Evolutionary conservation across 2,797 vertebrate genomes (phyloP).

Genomic region (Discoglossus pictus): DNA sequence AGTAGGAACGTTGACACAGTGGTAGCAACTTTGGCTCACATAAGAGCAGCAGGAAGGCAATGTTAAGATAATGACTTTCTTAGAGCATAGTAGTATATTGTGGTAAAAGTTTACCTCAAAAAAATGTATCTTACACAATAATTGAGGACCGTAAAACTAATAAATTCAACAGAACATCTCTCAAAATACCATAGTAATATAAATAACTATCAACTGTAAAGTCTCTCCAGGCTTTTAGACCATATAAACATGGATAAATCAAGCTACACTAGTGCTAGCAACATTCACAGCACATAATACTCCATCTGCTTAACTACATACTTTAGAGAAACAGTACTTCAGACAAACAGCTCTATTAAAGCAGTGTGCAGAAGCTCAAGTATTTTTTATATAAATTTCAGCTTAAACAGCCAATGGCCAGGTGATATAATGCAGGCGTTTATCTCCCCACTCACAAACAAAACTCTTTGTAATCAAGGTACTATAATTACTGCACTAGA

Average conservation of each 20-base stretch:
- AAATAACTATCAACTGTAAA: background rate
- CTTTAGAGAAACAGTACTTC: background rate
- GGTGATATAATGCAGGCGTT: too few species aligned
- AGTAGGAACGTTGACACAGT: too few species aligned
- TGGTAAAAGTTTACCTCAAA: too few species aligned
- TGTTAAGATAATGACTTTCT: too few species aligned
- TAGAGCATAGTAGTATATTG: too few species aligned
- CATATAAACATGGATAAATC: background rate
- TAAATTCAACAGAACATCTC: background rate
- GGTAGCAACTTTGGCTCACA: too few species aligned
- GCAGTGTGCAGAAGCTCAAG: background rate
- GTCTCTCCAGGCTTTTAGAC: background rate
- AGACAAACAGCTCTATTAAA: background rate
- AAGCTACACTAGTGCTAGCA: background rate
- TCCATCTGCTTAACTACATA: background rate
- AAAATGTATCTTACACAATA: too few species aligned
- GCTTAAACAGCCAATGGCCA: background rate
- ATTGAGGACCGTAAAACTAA: too few species aligned
- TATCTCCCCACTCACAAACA: too few species aligned
- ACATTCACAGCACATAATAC: background rate
- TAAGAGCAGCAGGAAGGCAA: too few species aligned
- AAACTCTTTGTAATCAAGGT: too few species aligned
- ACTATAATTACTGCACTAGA: too few species aligned
- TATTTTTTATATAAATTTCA: background rate
- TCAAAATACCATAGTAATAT: background rate